These are phyloP conservation scores for Phortica okadai DNA, from an alignment of 2,888 invertebrate species.

Conservation along the genomic window DNA sequence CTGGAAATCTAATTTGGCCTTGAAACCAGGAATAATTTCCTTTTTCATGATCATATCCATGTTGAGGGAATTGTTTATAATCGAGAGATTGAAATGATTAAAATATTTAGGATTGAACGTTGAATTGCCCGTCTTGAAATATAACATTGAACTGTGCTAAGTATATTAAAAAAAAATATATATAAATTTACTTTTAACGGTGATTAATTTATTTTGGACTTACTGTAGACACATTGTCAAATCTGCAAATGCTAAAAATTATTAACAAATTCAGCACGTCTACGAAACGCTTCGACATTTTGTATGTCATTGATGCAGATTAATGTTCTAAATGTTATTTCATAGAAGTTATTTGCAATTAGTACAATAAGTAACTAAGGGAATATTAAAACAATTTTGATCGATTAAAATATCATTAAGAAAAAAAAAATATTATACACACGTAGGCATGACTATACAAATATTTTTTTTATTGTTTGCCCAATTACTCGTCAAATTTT, in stretches of 20 bases:
- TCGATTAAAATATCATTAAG: constrained; percentile 14
- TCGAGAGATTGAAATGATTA: constrained; percentile 28
- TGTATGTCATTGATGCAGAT: not conserved
- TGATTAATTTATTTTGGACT: too few relatives aligned
- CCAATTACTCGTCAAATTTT: not conserved
- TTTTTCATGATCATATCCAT: not conserved
- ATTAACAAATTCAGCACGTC: too few relatives aligned
- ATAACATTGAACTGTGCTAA: too few relatives aligned
- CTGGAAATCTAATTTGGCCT: constrained; percentile 13
- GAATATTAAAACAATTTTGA: not conserved
- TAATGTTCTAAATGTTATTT: not conserved
- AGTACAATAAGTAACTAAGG: not conserved
- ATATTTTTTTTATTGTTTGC: constrained; percentile 22
- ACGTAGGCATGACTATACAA: constrained; percentile 44
- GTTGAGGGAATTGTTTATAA: constrained; percentile 27
- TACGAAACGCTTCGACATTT: not conserved
- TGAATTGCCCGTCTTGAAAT: not conserved
- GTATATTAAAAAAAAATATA: too few relatives aligned
- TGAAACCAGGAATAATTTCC: not conserved
- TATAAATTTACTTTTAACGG: not conserved
- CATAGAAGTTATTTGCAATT: too few relatives aligned
- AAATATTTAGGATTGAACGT: constrained; percentile 40
- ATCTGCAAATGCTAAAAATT: too few relatives aligned
- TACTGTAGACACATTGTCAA: too few relatives aligned
- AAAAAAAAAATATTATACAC: constrained; percentile 49